Percentiles rank a stretch among this genome's conserved stretches.
These are phyloP conservation scores for Zele albiditarsus DNA, from an alignment of 2,888 invertebrate genomes.

Conservation along the genomic window DNA sequence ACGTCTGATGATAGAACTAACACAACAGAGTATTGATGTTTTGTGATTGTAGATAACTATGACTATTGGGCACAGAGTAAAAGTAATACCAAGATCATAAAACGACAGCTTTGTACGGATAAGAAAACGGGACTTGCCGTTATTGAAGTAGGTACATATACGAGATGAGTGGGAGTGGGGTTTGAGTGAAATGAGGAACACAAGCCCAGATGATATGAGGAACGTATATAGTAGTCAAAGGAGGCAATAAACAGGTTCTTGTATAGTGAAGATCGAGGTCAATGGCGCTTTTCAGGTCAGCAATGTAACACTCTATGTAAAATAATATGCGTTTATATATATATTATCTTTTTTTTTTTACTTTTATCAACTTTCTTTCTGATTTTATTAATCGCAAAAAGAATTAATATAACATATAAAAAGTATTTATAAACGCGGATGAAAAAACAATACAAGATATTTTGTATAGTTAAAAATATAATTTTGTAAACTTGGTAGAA, in stretches of 20 bases:
- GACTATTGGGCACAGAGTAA: not conserved
- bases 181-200: conserved; percentile 31
- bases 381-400: conserved; percentile 11
- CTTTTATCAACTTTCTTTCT: conserved; percentile 12
- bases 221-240: conserved; percentile 46
- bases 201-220: conserved; percentile 39
- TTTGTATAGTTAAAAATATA: not conserved
- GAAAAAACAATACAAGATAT: not conserved
- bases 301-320: conserved; percentile 38
- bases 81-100: conserved; percentile 13
- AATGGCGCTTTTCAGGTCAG: conserved; percentile 67
- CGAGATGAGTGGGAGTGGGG: conserved; percentile 41
- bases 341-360: not conserved
- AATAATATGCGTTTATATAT: not conserved
- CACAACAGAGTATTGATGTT: not conserved
- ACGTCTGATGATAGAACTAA: not conserved
- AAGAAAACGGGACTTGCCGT: conserved; percentile 41
- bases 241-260: conserved; percentile 62
- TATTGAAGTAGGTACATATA: conserved; percentile 25
- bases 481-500: not conserved
- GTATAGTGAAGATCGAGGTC: conserved; percentile 63
- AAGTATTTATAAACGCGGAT: not conserved
- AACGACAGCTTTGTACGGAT: conserved; percentile 6
- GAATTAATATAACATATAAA: not conserved
- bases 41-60: not conserved